phyloP scores from a whole-genome alignment of 2,113 vertebrate species.

The Hassar affinis region DNA sequence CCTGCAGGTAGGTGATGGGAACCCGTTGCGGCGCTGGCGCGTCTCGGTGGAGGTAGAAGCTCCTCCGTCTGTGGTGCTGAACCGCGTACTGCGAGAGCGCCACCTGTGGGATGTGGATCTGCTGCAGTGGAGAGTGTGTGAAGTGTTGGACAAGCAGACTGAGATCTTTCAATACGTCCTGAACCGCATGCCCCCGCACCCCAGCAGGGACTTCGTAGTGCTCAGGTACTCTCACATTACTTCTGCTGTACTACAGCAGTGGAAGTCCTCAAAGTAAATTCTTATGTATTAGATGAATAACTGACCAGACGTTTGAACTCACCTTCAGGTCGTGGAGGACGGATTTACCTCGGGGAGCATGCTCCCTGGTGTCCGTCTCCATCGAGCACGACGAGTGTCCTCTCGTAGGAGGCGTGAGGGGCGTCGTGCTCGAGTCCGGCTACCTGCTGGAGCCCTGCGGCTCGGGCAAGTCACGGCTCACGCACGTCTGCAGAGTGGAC shows the following conservation, averaged over 20 bases:
- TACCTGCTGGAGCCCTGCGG: conserved; percentile 94
- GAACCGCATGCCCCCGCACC: conserved; percentile 93
- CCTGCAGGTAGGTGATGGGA: conserved; percentile 87
- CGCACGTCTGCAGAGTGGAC: conserved; percentile 91
- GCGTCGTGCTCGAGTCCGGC: conserved; percentile 85
- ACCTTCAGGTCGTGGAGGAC: conserved; percentile 88
- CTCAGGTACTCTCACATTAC: conserved; percentile 78
- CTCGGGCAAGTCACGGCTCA: conserved; percentile 92
- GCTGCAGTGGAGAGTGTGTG: conserved; percentile 92
- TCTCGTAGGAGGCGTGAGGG: conserved; percentile 81
- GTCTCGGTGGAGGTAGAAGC: conserved; percentile 92
- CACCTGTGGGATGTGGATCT: conserved; percentile 97
- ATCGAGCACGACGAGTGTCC: conserved; percentile 87
- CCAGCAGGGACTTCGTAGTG: conserved; percentile 88
- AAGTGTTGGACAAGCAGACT: conserved; percentile 88
- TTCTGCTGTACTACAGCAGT: neutral
- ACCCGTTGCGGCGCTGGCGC: conserved; percentile 88
- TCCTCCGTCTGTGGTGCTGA: conserved; percentile 89
- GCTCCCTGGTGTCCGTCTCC: conserved; percentile 85
- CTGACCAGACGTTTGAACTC: too few relatives aligned
- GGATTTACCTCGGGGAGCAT: conserved; percentile 88
- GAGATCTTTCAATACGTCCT: conserved; percentile 93
- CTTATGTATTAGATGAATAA: neutral
- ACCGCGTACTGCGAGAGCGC: conserved; percentile 90
- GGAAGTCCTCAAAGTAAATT: neutral